These are phyloP conservation scores for Zeugodacus cucurbitae DNA, from an alignment of 1,140 invertebrate genomes.

Conservation along the genomic window DNA sequence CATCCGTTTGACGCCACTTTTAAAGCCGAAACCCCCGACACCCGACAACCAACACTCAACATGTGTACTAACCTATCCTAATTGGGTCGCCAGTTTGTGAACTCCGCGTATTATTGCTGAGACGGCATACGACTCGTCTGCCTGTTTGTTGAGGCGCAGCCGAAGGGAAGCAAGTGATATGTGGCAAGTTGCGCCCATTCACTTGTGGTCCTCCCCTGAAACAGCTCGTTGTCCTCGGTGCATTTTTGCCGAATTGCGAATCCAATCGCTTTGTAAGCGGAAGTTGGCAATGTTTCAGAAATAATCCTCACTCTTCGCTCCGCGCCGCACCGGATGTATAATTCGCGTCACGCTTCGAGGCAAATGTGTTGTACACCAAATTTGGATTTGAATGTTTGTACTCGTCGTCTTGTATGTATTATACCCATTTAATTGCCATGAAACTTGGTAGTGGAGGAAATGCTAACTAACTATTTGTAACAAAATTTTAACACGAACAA, in stretches of 20 bases:
- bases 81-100: constrained; percentile 24
- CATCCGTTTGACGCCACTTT: background rate
- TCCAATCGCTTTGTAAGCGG: constrained; percentile 13
- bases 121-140: background rate
- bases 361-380: background rate
- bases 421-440: constrained; percentile 24
- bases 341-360: background rate
- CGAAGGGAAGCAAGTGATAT: background rate
- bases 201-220: background rate
- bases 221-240: background rate
- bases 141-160: background rate
- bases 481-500: constrained; percentile 11
- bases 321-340: background rate
- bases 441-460: background rate
- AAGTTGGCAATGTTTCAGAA: constrained; percentile 41
- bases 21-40: no score
- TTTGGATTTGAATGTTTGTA: background rate
- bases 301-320: background rate
- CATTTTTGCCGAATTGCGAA: background rate
- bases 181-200: constrained; percentile 8
- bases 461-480: background rate
- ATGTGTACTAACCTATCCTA: background rate
- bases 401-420: background rate
- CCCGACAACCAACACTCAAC: no score
- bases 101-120: background rate